These are phyloP conservation scores for Quadroppia sp. DNA, from an alignment of 2,888 invertebrate genomes.

Conservation along the genomic window DNA sequence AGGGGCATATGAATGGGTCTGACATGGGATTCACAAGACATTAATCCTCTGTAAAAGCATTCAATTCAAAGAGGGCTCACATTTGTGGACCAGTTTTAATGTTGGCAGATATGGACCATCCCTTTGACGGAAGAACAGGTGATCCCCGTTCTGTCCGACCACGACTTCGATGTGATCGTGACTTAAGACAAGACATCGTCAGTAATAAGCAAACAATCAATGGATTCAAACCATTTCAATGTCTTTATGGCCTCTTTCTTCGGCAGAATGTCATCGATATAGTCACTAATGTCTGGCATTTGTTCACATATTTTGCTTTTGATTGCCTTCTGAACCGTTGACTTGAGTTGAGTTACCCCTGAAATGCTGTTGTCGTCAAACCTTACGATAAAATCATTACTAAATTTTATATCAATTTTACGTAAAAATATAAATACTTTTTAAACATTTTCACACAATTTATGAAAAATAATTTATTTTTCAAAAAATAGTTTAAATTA, in stretches of 20 bases:
- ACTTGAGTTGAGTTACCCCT: conserved; percentile 93
- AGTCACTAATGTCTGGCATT: conserved; percentile 77
- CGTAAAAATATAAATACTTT: conserved; percentile 22
- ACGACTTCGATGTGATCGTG: conserved; percentile 98
- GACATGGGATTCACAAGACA: conserved; percentile 45
- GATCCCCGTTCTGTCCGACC: conserved; percentile 83
- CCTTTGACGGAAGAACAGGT: conserved; percentile 90
- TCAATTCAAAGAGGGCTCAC: conserved; percentile 57
- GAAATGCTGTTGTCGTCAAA: conserved; percentile 63
- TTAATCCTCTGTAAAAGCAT: neutral
- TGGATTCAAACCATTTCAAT: conserved; percentile 66
- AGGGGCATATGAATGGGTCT: conserved; percentile 90
- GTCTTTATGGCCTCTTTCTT: conserved; percentile 91
- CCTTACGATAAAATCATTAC: conserved; percentile 13
- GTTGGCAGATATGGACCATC: conserved; percentile 97
- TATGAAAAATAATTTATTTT: neutral
- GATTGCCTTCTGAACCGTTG: conserved; percentile 88
- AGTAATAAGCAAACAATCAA: conserved; percentile 56
- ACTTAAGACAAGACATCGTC: conserved; percentile 53
- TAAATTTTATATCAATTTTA: neutral
- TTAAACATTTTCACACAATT: conserved; percentile 34
- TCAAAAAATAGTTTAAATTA: neutral
- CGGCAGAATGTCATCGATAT: conserved; percentile 82
- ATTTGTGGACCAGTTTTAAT: conserved; percentile 88
- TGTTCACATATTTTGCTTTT: conserved; percentile 77